Evolutionary conservation across 1,140 invertebrate genomes (phyloP), one percentile per base, ranked within the genome.

Genomic region (Megalonaias nervosa): DNA sequence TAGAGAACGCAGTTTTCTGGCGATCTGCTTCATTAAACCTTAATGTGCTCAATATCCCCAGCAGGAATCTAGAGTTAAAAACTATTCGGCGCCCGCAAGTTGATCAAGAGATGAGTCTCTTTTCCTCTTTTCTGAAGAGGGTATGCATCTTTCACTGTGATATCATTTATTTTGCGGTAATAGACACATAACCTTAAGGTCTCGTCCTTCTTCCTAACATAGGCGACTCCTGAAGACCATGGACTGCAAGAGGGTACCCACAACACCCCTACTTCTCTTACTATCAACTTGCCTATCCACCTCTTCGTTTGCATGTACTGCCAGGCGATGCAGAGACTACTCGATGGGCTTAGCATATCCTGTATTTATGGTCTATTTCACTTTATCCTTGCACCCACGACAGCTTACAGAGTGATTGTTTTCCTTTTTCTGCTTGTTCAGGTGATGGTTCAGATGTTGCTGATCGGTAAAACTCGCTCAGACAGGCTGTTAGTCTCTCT

Each of bases 181-280:
- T 93, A 92, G 2, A 84, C 89, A 84, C 92, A 92, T 23, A 93
- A 85, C 48, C 92, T 76, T 38, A 91, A 79, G 19, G 83, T 80
- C 15, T 90, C 91, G 82, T 92, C 84, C 1, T 85, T 70, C 77
- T 93, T 93, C 21, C 84, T 62, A 1, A 92, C 89, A 6, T 89
- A 83, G 1, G 93, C 92, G 21, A 93, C 81, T 3, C 92, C 91
- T 5, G 92, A 90, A 12, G 89, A 91, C 91, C 92, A 93, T 48
- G 92, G 87, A 17, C 86, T 89, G 74, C 77, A 48, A 21, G 61
- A 74, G n/a, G 71, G 71, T 64, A 62, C 15, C 15, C 26, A 68
- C 69, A 12, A 67, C 56, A 13, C 88, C 90, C 26, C 1, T 26
- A 2, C 1, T 26, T 1, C 26, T 26, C 26, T n/a, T n/a, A n/a